Percentiles rank a stretch among this genome's conserved stretches.
These are phyloP conservation scores for Ophioninae sp. DNA, from an alignment of 2,888 invertebrate genomes.

Conservation along the genomic window DNA sequence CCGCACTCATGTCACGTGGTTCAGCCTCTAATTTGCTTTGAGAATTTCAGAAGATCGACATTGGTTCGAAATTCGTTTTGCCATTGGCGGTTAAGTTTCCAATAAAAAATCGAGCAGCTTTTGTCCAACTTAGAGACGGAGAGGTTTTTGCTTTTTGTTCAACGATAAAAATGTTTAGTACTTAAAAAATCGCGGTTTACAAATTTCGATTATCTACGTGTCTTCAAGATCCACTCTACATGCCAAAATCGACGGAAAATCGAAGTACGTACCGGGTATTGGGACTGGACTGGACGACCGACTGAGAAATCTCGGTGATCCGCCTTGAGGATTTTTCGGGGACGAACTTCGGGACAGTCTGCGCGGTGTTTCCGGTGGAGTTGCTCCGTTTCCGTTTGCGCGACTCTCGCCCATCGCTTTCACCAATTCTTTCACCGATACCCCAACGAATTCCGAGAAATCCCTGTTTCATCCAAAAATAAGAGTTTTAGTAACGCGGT, in stretches of 20 bases:
- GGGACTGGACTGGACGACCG: constrained; percentile 85
- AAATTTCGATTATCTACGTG: no score
- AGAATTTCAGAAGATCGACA: no score
- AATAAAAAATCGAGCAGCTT: no score
- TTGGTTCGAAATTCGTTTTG: no score
- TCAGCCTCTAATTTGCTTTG: no score
- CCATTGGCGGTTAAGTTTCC: no score
- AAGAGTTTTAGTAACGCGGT: background rate
- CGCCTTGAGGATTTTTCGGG: constrained; percentile 81
- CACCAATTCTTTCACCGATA: constrained; percentile 88
- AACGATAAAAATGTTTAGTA: no score
- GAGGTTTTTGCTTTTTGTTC: no score
- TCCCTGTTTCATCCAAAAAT: constrained; percentile 75
- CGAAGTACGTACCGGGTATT: constrained; percentile 82
- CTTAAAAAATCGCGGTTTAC: no score
- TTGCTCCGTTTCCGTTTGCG: constrained; percentile 90
- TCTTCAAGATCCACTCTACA: background rate
- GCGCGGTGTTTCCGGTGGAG: constrained; percentile 87
- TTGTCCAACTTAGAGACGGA: no score
- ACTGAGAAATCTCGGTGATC: constrained; percentile 82
- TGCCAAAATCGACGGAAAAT: background rate
- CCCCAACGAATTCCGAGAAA: constrained; percentile 84
- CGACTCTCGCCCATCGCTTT: constrained; percentile 88
- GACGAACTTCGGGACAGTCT: constrained; percentile 82
- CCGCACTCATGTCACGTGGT: no score